phyloP scores from a whole-genome alignment of 2,113 vertebrate genomes.

The Tetrao urogallus region DNA sequence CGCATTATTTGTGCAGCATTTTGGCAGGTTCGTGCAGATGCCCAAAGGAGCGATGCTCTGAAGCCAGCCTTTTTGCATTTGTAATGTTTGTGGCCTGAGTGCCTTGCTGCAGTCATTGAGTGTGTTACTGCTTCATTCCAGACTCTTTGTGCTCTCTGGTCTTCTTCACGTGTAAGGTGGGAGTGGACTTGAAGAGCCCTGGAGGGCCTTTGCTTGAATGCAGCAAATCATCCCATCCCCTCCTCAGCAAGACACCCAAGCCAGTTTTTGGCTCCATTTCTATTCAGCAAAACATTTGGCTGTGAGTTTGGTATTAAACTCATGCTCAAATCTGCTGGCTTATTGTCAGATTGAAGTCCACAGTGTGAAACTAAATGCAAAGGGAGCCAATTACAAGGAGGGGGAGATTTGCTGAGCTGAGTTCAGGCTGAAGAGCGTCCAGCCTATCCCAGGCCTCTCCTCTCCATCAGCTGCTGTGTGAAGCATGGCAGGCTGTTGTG shows the following conservation, averaged over 20 bases:
- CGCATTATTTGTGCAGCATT: background rate
- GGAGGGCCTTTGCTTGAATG: constrained; percentile 27
- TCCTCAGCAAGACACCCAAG: constrained; percentile 42
- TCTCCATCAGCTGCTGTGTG: background rate
- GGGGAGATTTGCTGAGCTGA: background rate
- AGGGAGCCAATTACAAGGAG: background rate
- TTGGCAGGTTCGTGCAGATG: background rate
- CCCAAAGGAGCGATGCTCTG: background rate
- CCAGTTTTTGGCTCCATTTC: constrained; percentile 25
- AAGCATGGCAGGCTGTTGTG: background rate
- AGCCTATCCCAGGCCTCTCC: background rate
- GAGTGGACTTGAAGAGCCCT: background rate
- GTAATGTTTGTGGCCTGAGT: constrained; percentile 2
- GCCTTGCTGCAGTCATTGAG: background rate
- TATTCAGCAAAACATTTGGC: background rate
- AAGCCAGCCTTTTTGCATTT: background rate
- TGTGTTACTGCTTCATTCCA: constrained; percentile 1
- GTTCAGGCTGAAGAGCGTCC: background rate
- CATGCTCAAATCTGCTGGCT: background rate
- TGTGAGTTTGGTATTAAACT: constrained; percentile 30
- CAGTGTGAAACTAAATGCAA: background rate
- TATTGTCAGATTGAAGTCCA: background rate
- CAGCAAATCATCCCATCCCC: constrained; percentile 32
- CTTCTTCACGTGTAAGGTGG: constrained; percentile 15
- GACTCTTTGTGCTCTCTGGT: background rate